These are phyloP conservation scores for Sphaeramia orbicularis DNA, from an alignment of 2,797 vertebrate genomes.

Conservation along the genomic window DNA sequence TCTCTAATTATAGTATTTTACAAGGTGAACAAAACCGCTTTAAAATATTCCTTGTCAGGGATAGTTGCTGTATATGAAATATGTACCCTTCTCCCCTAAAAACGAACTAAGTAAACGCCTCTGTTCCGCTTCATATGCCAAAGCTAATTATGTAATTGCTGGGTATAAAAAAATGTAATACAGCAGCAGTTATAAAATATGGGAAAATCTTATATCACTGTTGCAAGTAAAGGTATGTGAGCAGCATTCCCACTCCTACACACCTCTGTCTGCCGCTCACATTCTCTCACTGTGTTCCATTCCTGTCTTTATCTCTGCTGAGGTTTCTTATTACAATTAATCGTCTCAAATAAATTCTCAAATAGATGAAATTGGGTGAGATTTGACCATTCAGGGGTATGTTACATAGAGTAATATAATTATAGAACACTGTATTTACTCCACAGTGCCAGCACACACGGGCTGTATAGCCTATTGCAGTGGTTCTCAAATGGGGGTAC, in stretches of 20 bases:
- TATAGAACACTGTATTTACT: no score
- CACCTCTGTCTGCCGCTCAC: neutral
- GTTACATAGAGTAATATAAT: conserved; percentile 11
- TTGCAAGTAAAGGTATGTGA: conserved; percentile 34
- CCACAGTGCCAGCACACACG: no score
- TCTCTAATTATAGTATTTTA: no score
- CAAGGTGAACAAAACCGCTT: no score
- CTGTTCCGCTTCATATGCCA: conserved; percentile 50
- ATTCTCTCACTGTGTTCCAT: neutral
- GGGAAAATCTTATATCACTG: conserved; percentile 35
- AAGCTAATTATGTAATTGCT: conserved; percentile 68
- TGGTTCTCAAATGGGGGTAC: no score
- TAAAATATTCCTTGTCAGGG: no score
- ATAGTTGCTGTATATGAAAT: conserved; percentile 2
- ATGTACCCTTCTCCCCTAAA: conserved; percentile 32
- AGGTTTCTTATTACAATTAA: conserved; percentile 1
- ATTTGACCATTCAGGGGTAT: conserved; percentile 11
- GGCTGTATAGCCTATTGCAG: no score
- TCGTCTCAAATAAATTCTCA: no score
- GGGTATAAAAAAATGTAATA: conserved; percentile 55
- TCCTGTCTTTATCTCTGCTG: neutral
- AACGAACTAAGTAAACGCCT: conserved; percentile 39
- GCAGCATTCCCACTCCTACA: neutral
- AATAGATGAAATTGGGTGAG: no score
- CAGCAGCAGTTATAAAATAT: conserved; percentile 25